Evolutionary conservation across 2,888 invertebrate species (phyloP), one percentile per base, ranked within the genome.

Genomic region (Gnatocerus cornutus): DNA sequence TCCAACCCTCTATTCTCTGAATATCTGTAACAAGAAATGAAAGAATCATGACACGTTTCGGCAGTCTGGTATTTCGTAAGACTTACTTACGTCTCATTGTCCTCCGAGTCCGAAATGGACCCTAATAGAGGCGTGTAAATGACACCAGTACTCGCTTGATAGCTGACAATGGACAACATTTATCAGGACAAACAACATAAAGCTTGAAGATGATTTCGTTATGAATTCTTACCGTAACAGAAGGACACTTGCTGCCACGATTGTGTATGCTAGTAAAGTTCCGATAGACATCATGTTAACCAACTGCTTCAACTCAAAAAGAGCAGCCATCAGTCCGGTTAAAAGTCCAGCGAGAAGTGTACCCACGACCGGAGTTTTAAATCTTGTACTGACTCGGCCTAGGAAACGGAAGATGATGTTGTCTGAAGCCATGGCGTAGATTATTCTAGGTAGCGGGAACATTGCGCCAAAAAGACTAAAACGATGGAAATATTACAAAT

Each of bases 381-480:
- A 95, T 73, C 89, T 88, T 16, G 89, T 87, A 84, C 90, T 90
- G 5, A 96, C 91, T 69, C 87, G 87, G 0, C 94, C 93, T 83
- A 95, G 86, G 84, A 89, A 92, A 71, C 88, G 87, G 85, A 93
- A 97, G 76, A 97, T 87, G 16, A 97, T 85, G 0, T 95, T 95
- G 83, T 97, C 96, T 7, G 90, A 88, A 0, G 96, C 91, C 95
- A 97, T 96, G 21, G 96, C 93, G 85, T 96, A 96, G 53, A 96
- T 91, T 56, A 95, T 92, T 71, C 96, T 89, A 0, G 96, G 95
- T 45, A 96, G 84, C 0, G 95, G 94, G 81, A 93, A 96, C 88
- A 96, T 93, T 0, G 94, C 91, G 1, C 96, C 96, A 78, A 95
- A 88, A 58, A 95, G 85, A 80, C 94, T 96, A 81, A 21, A 81